Percentiles rank a stretch among this genome's conserved stretches.
These are phyloP conservation scores for Nycteola revayana DNA, from an alignment of 2,888 invertebrate genomes.

Conservation along the genomic window DNA sequence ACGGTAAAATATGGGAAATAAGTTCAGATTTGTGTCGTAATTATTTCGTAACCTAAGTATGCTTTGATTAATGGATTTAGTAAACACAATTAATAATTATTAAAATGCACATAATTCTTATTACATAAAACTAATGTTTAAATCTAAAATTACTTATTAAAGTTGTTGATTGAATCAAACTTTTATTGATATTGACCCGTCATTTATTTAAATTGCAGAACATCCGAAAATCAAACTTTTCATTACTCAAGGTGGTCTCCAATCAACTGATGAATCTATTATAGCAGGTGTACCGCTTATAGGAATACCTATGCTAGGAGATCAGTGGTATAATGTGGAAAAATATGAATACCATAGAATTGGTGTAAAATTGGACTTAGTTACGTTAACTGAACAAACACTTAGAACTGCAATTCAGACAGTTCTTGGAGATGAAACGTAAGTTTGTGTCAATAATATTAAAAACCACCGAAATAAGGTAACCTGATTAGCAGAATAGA, in stretches of 20 bases:
- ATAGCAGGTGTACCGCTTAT: slow-evolving; percentile 61
- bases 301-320: slow-evolving; percentile 63
- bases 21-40: too few relatives aligned
- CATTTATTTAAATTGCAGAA: too few relatives aligned
- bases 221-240: slow-evolving; percentile 65
- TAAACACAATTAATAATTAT: too few relatives aligned
- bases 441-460: slow-evolving; percentile 2
- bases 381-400: slow-evolving; percentile 37
- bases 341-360: slow-evolving; percentile 45
- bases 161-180: too few relatives aligned
- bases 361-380: slow-evolving; percentile 43
- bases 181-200: too few relatives aligned
- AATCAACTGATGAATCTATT: slow-evolving; percentile 71
- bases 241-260: slow-evolving; percentile 72
- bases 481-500: too few relatives aligned
- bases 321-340: slow-evolving; percentile 65
- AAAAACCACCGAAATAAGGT: not conserved
- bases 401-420: slow-evolving; percentile 40
- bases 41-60: too few relatives aligned
- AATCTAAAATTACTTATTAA: too few relatives aligned
- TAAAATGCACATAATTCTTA: too few relatives aligned
- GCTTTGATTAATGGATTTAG: too few relatives aligned
- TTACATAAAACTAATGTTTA: too few relatives aligned
- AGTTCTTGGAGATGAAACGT: slow-evolving; percentile 45
- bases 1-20: too few relatives aligned